Percentiles rank a stretch among this genome's conserved stretches.
Evolutionary conservation across 2,113 vertebrate species (phyloP).

Genomic region (Stegostoma tigrinum): DNA sequence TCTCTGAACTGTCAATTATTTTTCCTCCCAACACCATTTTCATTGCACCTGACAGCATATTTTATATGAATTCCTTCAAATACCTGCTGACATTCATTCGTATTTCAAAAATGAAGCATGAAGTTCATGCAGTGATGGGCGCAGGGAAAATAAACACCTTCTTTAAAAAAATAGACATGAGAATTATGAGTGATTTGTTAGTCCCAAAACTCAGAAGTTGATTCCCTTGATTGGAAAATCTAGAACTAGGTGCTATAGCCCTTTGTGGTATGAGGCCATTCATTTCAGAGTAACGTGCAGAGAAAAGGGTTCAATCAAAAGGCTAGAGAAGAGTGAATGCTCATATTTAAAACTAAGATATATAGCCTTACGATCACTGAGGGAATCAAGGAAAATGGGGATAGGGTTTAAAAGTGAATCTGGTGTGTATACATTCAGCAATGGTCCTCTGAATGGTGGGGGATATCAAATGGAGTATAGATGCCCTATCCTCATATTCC

Average conservation of each 20-base stretch:
- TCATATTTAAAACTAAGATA: neutral
- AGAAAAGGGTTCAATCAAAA: too few species aligned
- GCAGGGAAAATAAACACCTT: neutral
- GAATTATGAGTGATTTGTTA: neutral
- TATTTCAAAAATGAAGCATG: neutral
- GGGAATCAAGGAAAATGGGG: neutral
- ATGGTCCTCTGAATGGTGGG: too few species aligned
- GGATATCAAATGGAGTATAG: too few species aligned
- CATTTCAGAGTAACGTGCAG: too few species aligned
- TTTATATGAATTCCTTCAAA: neutral
- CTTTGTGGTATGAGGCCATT: too few species aligned
- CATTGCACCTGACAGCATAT: neutral
- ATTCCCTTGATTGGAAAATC: too few species aligned
- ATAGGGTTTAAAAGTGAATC: neutral
- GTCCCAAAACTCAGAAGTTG: too few species aligned
- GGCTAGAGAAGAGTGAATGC: neutral
- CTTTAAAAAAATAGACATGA: neutral
- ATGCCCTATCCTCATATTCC: neutral
- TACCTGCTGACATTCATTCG: neutral
- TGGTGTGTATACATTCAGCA: neutral
- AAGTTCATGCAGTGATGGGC: neutral
- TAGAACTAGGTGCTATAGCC: too few species aligned
- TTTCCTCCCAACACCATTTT: too few species aligned
- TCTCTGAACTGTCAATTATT: too few species aligned
- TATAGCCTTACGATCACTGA: neutral